Evolutionary conservation across 2,797 vertebrate species (phyloP).

Genomic region (Phalloptychus januarius): DNA sequence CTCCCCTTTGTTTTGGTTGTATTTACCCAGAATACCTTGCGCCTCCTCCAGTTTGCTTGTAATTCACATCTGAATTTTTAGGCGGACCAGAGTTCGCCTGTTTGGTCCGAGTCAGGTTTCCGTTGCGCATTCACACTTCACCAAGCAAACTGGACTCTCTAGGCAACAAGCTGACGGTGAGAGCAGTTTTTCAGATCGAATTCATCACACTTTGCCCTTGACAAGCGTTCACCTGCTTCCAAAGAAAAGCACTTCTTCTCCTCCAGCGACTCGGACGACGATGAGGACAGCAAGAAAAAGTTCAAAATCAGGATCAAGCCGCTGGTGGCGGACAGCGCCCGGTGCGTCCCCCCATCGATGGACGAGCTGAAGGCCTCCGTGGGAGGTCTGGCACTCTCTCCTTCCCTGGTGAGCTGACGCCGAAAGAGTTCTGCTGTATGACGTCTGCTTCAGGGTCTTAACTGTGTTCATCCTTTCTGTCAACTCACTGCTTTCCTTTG

Average conservation of each 20-base stretch:
- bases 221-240: constrained; percentile 86
- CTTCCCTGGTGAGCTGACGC: constrained; percentile 88
- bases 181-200: background rate
- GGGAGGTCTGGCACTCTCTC: constrained; percentile 93
- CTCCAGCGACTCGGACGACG: constrained; percentile 96
- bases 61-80: too few species aligned
- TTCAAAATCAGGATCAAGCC: constrained; percentile 98
- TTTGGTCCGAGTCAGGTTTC: too few species aligned
- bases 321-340: constrained; percentile 86
- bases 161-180: background rate
- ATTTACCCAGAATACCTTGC: too few species aligned
- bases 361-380: constrained; percentile 94
- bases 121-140: too few species aligned
- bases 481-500: constrained; percentile 36
- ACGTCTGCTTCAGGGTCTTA: constrained; percentile 18
- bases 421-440: background rate
- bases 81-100: too few species aligned
- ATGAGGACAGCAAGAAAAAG: constrained; percentile 93
- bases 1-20: too few species aligned
- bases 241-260: constrained; percentile 94
- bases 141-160: too few species aligned
- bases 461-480: constrained; percentile 27
- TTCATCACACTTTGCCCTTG: constrained; percentile 77
- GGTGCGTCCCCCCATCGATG: constrained; percentile 86
- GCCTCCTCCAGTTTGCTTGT: too few species aligned